Base-by-base conservation (phyloP, 2,113 vertebrate genomes). In the Heterotis niloticus region DNA sequence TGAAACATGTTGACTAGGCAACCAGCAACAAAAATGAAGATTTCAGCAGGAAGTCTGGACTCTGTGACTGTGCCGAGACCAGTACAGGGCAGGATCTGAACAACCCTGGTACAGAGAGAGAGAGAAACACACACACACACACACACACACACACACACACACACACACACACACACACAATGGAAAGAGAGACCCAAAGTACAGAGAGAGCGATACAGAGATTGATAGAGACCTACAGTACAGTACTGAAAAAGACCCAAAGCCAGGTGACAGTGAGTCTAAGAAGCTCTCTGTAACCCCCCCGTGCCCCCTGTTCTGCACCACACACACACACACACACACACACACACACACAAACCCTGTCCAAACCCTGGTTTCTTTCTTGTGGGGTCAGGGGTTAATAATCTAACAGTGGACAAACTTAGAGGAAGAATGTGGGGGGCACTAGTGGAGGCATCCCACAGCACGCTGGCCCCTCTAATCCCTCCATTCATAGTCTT, bases 321-420 rank as follows among this genome's bases (percentile, higher is more conserved):
- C 44, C 5, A 54, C 20, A 54, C 29, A n/a, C 18, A n/a, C 12
- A 10, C 52, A 57, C 60, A 62, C 60, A 14, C 5, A 62, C 60
- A 13, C 28, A 60, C n/a, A 20, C 14, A 16, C 72, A 56, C 26
- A 18, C 56, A 9, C 56, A 23, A 1, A 60, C 59, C 14, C 57
- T 10, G 56, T 28, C n/a, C 64, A 10, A 65, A 1, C 71, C 52
- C 54, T 28, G 5, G 14, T 28, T 10, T 10, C 20, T 62, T 14
- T 62, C 13, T 62, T 52, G 0, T 1, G n/a, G 12, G 24, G 56
- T 20, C 71, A 74, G 12, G 23, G 51, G 51, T 54, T 59, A 74
- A 57, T 74, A 16, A 59, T 23, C 71, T 24, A 74, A 59, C 24
- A 74, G n/a, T 54, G 14, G 57, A 51, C 54, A 29, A 74, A 74